phyloP scores from a whole-genome alignment of 2,888 invertebrate species.

The Itoplectis maculator region DNA sequence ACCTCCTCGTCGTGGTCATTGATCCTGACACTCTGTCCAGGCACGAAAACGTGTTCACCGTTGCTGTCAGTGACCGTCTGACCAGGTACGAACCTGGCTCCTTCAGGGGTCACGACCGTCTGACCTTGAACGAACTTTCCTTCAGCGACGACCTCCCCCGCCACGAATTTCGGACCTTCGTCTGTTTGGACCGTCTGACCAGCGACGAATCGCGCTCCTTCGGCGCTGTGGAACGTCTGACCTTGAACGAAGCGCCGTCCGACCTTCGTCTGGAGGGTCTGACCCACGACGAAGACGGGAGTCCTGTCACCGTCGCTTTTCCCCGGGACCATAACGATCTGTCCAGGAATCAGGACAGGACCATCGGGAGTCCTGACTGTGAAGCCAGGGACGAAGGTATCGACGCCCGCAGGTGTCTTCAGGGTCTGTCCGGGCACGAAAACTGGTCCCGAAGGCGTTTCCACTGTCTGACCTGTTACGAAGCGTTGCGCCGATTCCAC shows the following conservation, averaged over 20 bases:
- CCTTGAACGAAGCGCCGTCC: slow-evolving; percentile 87
- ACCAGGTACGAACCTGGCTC: slow-evolving; percentile 87
- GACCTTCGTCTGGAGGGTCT: slow-evolving; percentile 87
- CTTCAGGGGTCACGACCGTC: slow-evolving; percentile 82
- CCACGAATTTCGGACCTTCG: slow-evolving; percentile 88
- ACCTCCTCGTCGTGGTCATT: slow-evolving; percentile 81
- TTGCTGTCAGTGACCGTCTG: slow-evolving; percentile 87
- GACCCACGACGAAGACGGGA: slow-evolving; percentile 90
- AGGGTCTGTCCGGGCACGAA: slow-evolving; percentile 92
- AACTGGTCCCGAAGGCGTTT: slow-evolving; percentile 89
- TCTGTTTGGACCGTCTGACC: slow-evolving; percentile 88
- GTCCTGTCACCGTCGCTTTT: slow-evolving; percentile 86
- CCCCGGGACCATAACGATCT: slow-evolving; percentile 86
- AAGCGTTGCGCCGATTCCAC: slow-evolving; percentile 90
- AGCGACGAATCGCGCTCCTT: slow-evolving; percentile 87
- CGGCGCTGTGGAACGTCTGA: slow-evolving; percentile 87
- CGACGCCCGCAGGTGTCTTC: slow-evolving; percentile 88
- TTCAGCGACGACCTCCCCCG: slow-evolving; percentile 86
- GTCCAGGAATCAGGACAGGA: slow-evolving; percentile 90
- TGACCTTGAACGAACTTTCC: slow-evolving; percentile 83
- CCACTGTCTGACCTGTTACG: slow-evolving; percentile 90
- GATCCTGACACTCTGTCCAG: slow-evolving; percentile 87
- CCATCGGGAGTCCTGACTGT: slow-evolving; percentile 89
- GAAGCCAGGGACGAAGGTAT: slow-evolving; percentile 90
- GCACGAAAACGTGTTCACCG: slow-evolving; percentile 87